phyloP scores from a whole-genome alignment of 53 echinoderm and acorn worm genomes.

The Glandiceps talaboti region DNA sequence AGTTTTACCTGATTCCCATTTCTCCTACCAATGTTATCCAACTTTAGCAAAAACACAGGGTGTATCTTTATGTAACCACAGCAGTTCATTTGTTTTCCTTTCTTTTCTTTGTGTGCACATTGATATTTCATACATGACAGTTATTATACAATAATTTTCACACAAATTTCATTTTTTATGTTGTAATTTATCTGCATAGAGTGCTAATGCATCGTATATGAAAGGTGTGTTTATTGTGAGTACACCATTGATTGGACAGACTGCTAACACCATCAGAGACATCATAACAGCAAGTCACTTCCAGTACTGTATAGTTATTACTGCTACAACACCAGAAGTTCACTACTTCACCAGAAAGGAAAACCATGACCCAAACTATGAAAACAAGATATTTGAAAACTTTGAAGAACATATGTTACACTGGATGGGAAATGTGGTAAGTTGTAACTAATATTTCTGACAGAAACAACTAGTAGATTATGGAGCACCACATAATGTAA shows the following conservation, averaged over 20 bases:
- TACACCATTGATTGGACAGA: slow-evolving; percentile 37
- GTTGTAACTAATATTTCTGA: too few species aligned
- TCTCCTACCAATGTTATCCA: too few species aligned
- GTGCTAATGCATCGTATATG: slow-evolving; percentile 45
- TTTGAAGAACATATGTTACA: slow-evolving; percentile 54
- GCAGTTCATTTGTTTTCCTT: not conserved
- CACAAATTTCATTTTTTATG: too few species aligned
- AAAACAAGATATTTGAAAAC: slow-evolving; percentile 42
- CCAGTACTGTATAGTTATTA: slow-evolving; percentile 59
- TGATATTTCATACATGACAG: not conserved
- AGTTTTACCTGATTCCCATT: too few species aligned
- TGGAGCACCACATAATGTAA: too few species aligned
- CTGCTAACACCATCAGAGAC: slow-evolving; percentile 61
- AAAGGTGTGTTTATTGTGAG: slow-evolving; percentile 93
- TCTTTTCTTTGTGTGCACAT: not conserved
- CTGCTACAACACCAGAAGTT: not conserved
- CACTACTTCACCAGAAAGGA: slow-evolving; percentile 18
- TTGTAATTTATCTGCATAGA: slow-evolving; percentile 20
- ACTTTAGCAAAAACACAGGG: too few species aligned
- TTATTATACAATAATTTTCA: too few species aligned
- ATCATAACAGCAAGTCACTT: slow-evolving; percentile 67
- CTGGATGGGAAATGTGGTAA: slow-evolving; percentile 74
- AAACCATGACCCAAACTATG: not conserved
- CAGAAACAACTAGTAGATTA: too few species aligned
- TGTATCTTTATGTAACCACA: too few species aligned